Percentiles rank a stretch among this genome's conserved stretches.
Conservation (phyloP, 2,797 vertebrate genomes). For the Todus mexicanus region DNA sequence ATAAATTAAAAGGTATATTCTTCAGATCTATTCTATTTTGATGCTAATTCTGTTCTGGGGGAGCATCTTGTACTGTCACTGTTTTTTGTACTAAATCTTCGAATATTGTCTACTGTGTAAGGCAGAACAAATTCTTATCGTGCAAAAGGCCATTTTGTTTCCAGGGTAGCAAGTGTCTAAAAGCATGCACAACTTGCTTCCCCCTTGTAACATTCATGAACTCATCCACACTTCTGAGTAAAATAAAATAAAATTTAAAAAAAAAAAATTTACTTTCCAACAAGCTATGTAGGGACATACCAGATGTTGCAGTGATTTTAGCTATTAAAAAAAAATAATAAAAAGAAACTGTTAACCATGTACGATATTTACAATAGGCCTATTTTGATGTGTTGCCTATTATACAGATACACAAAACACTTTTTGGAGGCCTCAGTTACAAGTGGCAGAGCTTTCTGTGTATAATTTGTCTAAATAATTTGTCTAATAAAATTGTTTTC, state of each 20-base stretch:
- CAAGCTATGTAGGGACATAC: conserved; percentile 82
- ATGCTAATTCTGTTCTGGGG: conserved; percentile 97
- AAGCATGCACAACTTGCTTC: conserved; percentile 97
- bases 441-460: conserved; percentile 99
- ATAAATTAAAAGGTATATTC: conserved; percentile 90
- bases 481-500: conserved; percentile 99
- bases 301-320: conserved; percentile 96
- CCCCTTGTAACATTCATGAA: conserved; percentile 91
- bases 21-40: conserved; percentile 91
- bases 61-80: conserved; percentile 92
- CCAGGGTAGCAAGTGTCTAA: conserved; percentile 89
- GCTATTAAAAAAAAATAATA: conserved; percentile 63
- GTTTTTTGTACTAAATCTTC: conserved; percentile 89
- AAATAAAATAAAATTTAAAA: background rate
- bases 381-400: conserved; percentile 99
- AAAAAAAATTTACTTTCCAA: conserved; percentile 58
- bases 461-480: conserved; percentile 99
- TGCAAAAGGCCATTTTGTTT: conserved; percentile 85
- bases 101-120: conserved; percentile 89
- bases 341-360: conserved; percentile 85
- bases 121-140: conserved; percentile 84
- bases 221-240: conserved; percentile 83
- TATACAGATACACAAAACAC: conserved; percentile 95
- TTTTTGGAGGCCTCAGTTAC: conserved; percentile 97
- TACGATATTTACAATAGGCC: conserved; percentile 99